Base-by-base conservation (phyloP, 2,113 vertebrate species). In the Potamarius usumacintae region DNA sequence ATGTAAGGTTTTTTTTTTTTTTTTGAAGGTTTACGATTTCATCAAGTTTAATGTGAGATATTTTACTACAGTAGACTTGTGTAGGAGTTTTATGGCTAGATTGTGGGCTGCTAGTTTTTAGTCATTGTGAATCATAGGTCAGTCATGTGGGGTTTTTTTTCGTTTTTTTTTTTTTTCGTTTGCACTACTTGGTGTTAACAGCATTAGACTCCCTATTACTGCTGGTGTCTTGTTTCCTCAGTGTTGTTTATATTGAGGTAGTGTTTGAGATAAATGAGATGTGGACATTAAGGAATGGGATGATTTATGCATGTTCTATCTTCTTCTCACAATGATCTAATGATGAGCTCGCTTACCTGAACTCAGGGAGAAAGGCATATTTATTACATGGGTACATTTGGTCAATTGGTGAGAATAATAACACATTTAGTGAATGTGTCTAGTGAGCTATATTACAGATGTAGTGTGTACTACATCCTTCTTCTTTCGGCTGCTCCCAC, bases 341-440 rank as follows among this genome's bases (percentile, higher is more conserved):
- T 55, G 82, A 81, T 88, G 80, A 89, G 53, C 57, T 91, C 50
- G 88, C 65, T 85, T 82, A 20, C 74, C 62, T 77, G 67, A 57
- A 83, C 60, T 85, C 60, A 25, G 57, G 74, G 80, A 76, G 25
- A 83, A 67, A 62, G 60, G 22, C 30, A 42, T 67, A 86, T 89
- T 90, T 89, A 88, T 88, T 76, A 84, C 81, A 81, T 67, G 63
- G 57, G 57, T 30, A 65, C 58, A 67, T 74, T 86, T 88, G 84
- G 76, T 69, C 57, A 50, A 20, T 18, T 84, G 20, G 34, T 69
- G n/a, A 71, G 58, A 58, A 88, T 85, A 22, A 82, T 74, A 84
- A 63, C 69, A 85, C 74, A 74, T 79, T 87, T 48, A 57, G 72
- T 65, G 34, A 83, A 76, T 78, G 69, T 76, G 83, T 83, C 83